A percentile compares a stretch with the other conserved stretches of the same genome.
These are phyloP conservation scores for Leptinotarsa haldemani DNA, from an alignment of 2,888 invertebrate species.

Conservation along the genomic window DNA sequence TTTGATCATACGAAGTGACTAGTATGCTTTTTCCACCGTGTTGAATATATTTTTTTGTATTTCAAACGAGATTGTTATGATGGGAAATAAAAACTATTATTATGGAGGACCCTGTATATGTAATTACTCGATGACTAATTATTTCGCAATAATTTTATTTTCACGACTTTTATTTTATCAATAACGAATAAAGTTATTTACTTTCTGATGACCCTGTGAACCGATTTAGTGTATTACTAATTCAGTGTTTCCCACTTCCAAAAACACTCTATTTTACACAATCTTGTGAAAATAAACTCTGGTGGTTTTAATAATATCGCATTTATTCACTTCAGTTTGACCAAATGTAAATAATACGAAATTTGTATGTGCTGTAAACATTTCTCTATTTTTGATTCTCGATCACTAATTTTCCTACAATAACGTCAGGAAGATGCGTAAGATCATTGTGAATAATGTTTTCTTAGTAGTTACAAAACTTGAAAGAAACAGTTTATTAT, in stretches of 20 bases:
- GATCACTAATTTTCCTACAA: background rate
- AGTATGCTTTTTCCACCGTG: too few species aligned
- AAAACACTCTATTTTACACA: constrained; percentile 9
- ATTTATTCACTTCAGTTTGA: constrained; percentile 20
- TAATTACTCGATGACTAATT: too few species aligned
- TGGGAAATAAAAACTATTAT: too few species aligned
- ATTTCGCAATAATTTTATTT: too few species aligned
- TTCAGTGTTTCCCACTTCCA: constrained; percentile 10
- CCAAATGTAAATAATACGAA: constrained; percentile 12
- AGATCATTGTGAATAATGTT: constrained; percentile 1
- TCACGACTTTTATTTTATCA: background rate
- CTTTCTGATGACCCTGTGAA: constrained; percentile 5
- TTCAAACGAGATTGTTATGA: too few species aligned
- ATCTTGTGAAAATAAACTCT: constrained; percentile 21
- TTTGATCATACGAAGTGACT: too few species aligned
- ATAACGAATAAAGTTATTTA: constrained; percentile 10
- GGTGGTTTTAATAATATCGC: constrained; percentile 17
- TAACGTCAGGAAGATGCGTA: background rate
- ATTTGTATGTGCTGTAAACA: constrained; percentile 19
- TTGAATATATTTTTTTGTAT: too few species aligned
- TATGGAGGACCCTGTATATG: too few species aligned
- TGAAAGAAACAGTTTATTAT: background rate
- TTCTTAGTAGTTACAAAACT: background rate
- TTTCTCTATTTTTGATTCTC: constrained; percentile 11
- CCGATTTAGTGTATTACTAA: constrained; percentile 7